These are phyloP conservation scores for Hemicentrotus pulcherrimus DNA, from an alignment of 35 echinoderm and acorn worm species.

Conservation along the genomic window DNA sequence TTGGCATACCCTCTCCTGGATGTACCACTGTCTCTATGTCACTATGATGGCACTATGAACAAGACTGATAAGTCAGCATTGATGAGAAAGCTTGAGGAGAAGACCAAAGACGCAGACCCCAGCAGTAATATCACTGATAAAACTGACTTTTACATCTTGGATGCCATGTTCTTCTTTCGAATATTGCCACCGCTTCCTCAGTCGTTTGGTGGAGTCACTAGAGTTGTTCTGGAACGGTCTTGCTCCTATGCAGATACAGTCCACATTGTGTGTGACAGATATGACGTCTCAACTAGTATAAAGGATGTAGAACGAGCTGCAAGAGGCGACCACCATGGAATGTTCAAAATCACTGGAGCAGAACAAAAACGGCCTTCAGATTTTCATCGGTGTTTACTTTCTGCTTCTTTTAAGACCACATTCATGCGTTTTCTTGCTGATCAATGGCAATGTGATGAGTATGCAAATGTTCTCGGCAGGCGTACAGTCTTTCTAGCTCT, in stretches of 20 bases:
- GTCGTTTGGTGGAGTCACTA: slow-evolving; percentile 41
- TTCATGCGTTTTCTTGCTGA: too few relatives aligned
- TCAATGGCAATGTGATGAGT: too few relatives aligned
- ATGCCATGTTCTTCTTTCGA: slow-evolving; percentile 37
- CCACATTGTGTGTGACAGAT: slow-evolving; percentile 43
- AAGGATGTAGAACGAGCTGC: slow-evolving; percentile 26
- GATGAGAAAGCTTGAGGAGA: slow-evolving; percentile 3
- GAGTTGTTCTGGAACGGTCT: not conserved
- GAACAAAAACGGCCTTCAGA: slow-evolving; percentile 32
- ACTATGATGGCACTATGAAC: slow-evolving; percentile 40
- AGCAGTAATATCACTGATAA: not conserved
- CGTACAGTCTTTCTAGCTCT: too few relatives aligned
- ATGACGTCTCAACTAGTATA: not conserved
- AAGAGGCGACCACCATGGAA: not conserved
- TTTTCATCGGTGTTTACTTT: too few relatives aligned
- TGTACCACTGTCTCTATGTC: slow-evolving; percentile 43
- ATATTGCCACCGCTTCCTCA: not conserved
- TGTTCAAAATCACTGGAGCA: slow-evolving; percentile 36
- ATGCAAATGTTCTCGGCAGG: too few relatives aligned
- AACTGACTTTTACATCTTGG: too few relatives aligned
- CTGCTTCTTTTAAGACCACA: too few relatives aligned
- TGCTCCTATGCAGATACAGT: slow-evolving; percentile 20
- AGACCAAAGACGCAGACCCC: not conserved
- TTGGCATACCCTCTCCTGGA: not conserved
- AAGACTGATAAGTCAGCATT: slow-evolving; percentile 44